A percentile compares a stretch with the other conserved stretches of the same genome.
Evolutionary conservation across 2,113 vertebrate species (phyloP).

Genomic region (Hipposideros armiger): DNA sequence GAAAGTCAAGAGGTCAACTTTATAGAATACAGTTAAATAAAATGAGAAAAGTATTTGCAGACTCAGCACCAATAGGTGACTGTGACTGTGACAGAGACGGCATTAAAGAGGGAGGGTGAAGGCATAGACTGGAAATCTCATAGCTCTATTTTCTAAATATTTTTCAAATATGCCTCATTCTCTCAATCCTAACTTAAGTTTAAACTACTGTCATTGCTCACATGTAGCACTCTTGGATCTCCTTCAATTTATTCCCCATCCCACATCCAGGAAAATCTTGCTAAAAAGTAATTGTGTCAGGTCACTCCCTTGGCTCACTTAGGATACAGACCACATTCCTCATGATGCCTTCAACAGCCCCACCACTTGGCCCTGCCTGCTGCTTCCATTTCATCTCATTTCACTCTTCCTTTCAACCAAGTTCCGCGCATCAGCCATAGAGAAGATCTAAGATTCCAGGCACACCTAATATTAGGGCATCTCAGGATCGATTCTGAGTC

Average conservation of each 20-base stretch:
- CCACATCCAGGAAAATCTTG: not conserved
- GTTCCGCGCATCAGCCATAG: not conserved
- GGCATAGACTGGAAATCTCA: not conserved
- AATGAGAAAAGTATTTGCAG: not conserved
- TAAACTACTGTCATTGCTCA: not conserved
- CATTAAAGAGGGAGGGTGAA: not conserved
- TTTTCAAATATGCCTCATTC: not conserved
- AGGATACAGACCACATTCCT: not conserved
- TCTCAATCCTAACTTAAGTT: not conserved
- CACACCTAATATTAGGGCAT: not conserved
- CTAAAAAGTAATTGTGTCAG: not conserved
- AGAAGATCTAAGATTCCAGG: not conserved
- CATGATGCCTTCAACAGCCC: not conserved
- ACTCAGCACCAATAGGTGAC: not conserved
- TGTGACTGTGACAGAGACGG: not conserved
- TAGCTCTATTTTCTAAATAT: not conserved
- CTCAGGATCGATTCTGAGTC: not conserved
- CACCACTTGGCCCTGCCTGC: not conserved
- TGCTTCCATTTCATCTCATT: not conserved
- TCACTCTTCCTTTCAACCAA: not conserved
- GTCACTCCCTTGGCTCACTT: not conserved
- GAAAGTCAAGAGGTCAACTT: not conserved
- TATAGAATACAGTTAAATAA: not conserved
- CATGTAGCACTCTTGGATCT: rapidly evolving
- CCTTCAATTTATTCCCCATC: not conserved